Percentiles rank a stretch among this genome's conserved stretches.
phyloP scores from a whole-genome alignment of 2,797 vertebrate genomes.

The Dromococcyx pavoninus region DNA sequence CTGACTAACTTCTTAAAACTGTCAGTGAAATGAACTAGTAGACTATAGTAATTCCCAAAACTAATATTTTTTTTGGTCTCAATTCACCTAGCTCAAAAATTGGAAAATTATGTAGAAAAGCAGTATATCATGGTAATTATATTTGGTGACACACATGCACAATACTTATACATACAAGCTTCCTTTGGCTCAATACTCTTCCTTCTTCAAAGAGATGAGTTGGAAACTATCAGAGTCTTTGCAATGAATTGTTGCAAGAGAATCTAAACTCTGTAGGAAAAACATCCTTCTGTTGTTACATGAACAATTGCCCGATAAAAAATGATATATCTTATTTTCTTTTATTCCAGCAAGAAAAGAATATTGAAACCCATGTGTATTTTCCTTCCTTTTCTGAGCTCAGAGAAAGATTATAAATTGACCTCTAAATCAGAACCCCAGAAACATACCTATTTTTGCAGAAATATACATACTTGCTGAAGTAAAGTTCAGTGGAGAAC shows the following conservation, averaged over 20 bases:
- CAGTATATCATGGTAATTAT: neutral
- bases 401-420: neutral
- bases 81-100: neutral
- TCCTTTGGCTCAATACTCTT: neutral
- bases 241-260: neutral
- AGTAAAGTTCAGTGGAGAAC: neutral
- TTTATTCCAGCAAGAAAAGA: neutral
- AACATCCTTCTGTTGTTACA: neutral
- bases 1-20: constrained; percentile 15
- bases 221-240: neutral
- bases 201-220: neutral
- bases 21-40: neutral
- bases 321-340: neutral
- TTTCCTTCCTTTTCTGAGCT: neutral
- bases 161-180: neutral
- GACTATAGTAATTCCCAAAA: neutral
- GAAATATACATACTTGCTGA: neutral
- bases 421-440: neutral
- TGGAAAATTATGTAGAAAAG: neutral
- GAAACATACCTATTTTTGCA: neutral
- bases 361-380: neutral
- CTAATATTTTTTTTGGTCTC: neutral
- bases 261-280: neutral
- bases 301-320: neutral
- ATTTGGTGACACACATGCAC: neutral